Evolutionary conservation across 37 sponge, comb jelly and placozoan genomes (phyloP).

Genomic region (Aplysina aerophoba): DNA sequence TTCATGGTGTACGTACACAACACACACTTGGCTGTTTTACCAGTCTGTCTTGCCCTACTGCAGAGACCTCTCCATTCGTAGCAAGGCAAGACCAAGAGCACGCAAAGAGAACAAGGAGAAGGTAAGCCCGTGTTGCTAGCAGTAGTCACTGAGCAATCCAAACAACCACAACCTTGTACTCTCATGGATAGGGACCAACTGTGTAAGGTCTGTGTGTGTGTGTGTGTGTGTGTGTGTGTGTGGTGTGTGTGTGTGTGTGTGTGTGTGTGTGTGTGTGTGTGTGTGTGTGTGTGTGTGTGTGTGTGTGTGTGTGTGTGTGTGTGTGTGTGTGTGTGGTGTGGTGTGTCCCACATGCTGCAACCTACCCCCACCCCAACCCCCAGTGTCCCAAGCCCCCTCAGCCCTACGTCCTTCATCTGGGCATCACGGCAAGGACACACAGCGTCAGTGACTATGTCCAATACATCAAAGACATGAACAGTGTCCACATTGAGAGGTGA

Average conservation of each 20-base stretch:
- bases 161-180: too few species aligned
- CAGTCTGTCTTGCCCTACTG: not conserved
- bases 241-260: not conserved
- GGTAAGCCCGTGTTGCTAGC: too few species aligned
- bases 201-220: too few species aligned
- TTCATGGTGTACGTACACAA: too few species aligned
- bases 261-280: conserved; percentile 1
- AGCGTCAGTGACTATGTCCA: conserved; percentile 70
- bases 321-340: too few species aligned
- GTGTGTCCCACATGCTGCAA: too few species aligned
- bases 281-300: too few species aligned
- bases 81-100: conserved; percentile 8
- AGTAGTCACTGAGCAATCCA: too few species aligned
- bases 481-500: conserved; percentile 54
- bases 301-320: too few species aligned
- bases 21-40: too few species aligned
- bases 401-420: conserved; percentile 56
- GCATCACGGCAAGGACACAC: conserved; percentile 70
- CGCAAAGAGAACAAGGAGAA: too few species aligned
- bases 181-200: too few species aligned
- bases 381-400: conserved; percentile 67
- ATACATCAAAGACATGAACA: conserved; percentile 39
- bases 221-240: not conserved
- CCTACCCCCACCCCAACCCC: not conserved
- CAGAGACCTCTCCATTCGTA: conserved; percentile 13